Evolutionary conservation across 2,797 vertebrate genomes (phyloP), one percentile per base, ranked within the genome.

Genomic region (Podarcis siculus): DNA sequence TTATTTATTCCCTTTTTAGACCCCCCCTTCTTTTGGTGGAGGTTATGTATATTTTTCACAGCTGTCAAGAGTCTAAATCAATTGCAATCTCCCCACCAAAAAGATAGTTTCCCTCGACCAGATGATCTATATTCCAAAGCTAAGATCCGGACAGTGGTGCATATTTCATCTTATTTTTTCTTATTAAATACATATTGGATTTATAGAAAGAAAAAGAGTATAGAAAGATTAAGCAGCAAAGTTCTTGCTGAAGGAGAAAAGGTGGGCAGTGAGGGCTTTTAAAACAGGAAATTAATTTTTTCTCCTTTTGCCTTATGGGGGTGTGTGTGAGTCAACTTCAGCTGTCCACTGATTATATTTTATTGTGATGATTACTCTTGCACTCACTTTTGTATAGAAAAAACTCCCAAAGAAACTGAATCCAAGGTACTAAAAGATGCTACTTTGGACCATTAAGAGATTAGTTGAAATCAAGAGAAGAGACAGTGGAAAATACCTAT

Each of bases 111-210:
- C 90, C 83, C 87, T 93, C 89, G 90, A 92, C 91, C 92, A 92
- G 89, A 79, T 91, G 94, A 94, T 94, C 94, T 94, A 92, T 93
- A 91, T 91, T 89, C 93, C 90, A 93, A 91, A 91, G 90, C 94
- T 94, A 92, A 93, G 95, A 95, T 95, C 93, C 95, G 93, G 92
- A 91, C 94, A 91, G 92, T 87, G 88, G 91, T 87, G 89, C 94
- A 86, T 93, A 94, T 95, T 96, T 95, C 93, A 95, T 93, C 83
- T 72, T 69, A 61, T 92, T 88, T 93, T 55, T 95, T 80, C 93
- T 95, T 95, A 96, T 95, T 95, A 95, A 96, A 93, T 92, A 93
- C 91, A 91, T 94, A 95, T 92, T 95, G 94, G 86, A 95, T 95
- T 95, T 95, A 94, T 94, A 91, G 92, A 92, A 93, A 93, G 91